Evolutionary conservation across 1,140 invertebrate species (phyloP).

Genomic region (Euglossa dilemma): DNA sequence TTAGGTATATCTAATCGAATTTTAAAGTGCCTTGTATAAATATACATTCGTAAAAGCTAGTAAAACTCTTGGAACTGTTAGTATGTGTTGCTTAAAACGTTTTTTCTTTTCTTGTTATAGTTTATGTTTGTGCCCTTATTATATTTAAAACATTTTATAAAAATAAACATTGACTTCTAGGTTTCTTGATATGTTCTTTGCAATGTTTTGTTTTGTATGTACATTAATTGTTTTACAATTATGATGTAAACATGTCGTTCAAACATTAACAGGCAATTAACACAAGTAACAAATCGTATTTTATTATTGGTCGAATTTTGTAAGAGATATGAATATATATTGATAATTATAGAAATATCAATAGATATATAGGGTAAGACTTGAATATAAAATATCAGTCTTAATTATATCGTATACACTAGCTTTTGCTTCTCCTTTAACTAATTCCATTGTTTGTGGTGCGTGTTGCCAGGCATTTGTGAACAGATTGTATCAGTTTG

Average conservation of each 20-base stretch:
- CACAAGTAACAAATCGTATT: not conserved
- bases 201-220: not conserved
- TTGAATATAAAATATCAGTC: constrained; percentile 3
- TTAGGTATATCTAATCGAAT: not conserved
- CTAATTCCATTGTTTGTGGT: constrained; percentile 82
- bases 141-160: not conserved
- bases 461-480: constrained; percentile 83
- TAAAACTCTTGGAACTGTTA: not conserved
- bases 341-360: not conserved
- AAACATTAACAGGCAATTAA: not conserved
- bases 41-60: constrained; percentile 56
- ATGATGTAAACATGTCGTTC: not conserved
- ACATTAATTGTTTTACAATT: not conserved
- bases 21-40: not conserved
- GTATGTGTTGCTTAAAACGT: not conserved
- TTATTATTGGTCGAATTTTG: no score
- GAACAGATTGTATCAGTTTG: constrained; percentile 87
- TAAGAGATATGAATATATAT: not conserved
- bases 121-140: not conserved
- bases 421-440: constrained; percentile 76
- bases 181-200: not conserved
- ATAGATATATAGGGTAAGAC: not conserved
- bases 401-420: constrained; percentile 59
- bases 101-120: not conserved
- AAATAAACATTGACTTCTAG: not conserved